A percentile compares a stretch with the other conserved stretches of the same genome.
These are phyloP conservation scores for Drosophila lacteicornis DNA, from an alignment of 1,140 invertebrate genomes.

Conservation along the genomic window DNA sequence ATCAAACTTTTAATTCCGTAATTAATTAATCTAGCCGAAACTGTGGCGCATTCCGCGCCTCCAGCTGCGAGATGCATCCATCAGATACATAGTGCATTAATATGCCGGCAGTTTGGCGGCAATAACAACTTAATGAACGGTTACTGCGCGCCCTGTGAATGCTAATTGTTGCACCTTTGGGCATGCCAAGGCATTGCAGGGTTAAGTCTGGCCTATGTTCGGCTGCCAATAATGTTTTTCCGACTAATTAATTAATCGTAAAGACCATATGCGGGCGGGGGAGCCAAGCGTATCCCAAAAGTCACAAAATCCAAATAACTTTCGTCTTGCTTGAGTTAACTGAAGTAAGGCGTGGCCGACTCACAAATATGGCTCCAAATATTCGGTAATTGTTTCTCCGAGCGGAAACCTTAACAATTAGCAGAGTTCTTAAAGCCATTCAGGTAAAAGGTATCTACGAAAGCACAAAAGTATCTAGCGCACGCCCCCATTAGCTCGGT, in stretches of 20 bases:
- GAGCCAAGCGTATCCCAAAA: conserved; percentile 46
- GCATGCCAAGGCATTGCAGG: background rate
- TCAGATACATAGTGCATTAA: conserved; percentile 38
- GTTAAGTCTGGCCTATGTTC: background rate
- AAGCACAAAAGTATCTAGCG: conserved; percentile 46
- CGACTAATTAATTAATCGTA: conserved; percentile 48
- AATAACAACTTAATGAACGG: conserved; percentile 46
- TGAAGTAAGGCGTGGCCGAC: conserved; percentile 34
- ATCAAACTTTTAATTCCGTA: conserved; percentile 78
- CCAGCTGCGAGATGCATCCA: conserved; percentile 41
- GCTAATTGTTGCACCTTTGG: conserved; percentile 44
- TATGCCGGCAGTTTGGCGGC: conserved; percentile 22
- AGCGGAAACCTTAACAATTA: conserved; percentile 78
- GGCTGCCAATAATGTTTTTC: background rate
- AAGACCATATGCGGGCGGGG: conserved; percentile 49
- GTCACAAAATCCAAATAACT: conserved; percentile 30
- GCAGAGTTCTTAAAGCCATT: conserved; percentile 34
- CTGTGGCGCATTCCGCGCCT: conserved; percentile 41
- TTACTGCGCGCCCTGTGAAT: conserved; percentile 37
- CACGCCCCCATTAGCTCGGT: conserved; percentile 58
- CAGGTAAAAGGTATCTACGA: conserved; percentile 12
- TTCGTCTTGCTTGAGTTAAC: conserved; percentile 66
- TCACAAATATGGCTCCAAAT: conserved; percentile 64
- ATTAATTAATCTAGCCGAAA: conserved; percentile 71
- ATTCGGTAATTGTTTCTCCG: conserved; percentile 69